phyloP scores from a whole-genome alignment of 2,113 vertebrate species.

The Noturus placidus region DNA sequence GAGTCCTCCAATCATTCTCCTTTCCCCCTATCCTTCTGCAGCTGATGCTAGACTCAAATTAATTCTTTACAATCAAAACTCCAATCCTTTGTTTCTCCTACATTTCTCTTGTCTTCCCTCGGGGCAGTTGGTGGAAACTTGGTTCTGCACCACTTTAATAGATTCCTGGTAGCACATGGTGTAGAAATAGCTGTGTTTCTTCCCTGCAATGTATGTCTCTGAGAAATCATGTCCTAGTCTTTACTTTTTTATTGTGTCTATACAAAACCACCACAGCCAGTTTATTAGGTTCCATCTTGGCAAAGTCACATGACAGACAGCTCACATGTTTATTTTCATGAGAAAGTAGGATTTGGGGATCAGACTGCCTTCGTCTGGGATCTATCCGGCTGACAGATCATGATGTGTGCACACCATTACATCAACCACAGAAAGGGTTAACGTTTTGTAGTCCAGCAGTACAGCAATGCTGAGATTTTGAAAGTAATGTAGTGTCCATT shows the following conservation, averaged over 20 bases:
- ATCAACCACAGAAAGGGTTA: not conserved
- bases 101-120: not conserved
- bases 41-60: not conserved
- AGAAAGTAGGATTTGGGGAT: slow-evolving; percentile 8
- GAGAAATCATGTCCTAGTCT: not conserved
- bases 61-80: not conserved
- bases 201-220: not conserved
- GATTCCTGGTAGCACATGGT: not conserved
- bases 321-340: slow-evolving; percentile 17
- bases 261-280: not conserved
- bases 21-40: not conserved
- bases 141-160: not conserved
- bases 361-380: slow-evolving; percentile 1
- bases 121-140: not conserved
- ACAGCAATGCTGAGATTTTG: not conserved
- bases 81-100: not conserved
- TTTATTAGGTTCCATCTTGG: not conserved
- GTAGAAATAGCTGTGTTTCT: not conserved
- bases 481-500: not conserved
- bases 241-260: not conserved
- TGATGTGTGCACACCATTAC: not conserved
- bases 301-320: not conserved
- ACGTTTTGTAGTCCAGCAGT: not conserved
- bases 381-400: not conserved
- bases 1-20: not conserved